Evolutionary conservation across 2,113 vertebrate species (phyloP).

Genomic region (Melanotaenia duboulayi): DNA sequence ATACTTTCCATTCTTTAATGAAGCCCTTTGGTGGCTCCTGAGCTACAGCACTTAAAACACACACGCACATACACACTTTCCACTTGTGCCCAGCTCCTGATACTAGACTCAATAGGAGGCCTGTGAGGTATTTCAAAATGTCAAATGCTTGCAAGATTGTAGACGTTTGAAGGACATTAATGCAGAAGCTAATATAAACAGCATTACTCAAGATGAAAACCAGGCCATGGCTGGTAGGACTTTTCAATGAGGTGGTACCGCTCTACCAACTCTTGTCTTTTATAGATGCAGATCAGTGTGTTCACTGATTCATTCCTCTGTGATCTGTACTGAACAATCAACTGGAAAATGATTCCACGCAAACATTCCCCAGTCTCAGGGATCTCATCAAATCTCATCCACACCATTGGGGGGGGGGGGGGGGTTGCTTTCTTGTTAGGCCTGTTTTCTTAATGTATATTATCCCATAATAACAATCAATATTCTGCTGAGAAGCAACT

Average conservation of each 20-base stretch:
- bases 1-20: constrained; percentile 82
- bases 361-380: constrained; percentile 39
- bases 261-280: constrained; percentile 53
- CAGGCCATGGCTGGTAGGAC: constrained; percentile 60
- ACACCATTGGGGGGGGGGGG: constrained; percentile 28
- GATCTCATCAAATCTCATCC: constrained; percentile 55
- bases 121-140: constrained; percentile 78
- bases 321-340: constrained; percentile 33
- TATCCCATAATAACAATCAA: constrained; percentile 69
- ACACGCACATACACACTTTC: constrained; percentile 47
- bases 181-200: constrained; percentile 83
- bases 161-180: constrained; percentile 81
- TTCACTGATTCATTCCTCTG: constrained; percentile 20
- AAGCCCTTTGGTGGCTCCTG: constrained; percentile 71
- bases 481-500: constrained; percentile 65
- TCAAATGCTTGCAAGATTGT: constrained; percentile 54
- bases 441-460: constrained; percentile 48
- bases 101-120: constrained; percentile 75
- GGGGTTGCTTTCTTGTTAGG: constrained; percentile 17
- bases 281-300: constrained; percentile 45
- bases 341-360: constrained; percentile 37
- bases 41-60: constrained; percentile 58
- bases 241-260: constrained; percentile 69
- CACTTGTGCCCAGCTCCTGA: constrained; percentile 50
- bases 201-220: constrained; percentile 81